Evolutionary conservation across 2,113 vertebrate species (phyloP).

Genomic region (Lampris incognitus): DNA sequence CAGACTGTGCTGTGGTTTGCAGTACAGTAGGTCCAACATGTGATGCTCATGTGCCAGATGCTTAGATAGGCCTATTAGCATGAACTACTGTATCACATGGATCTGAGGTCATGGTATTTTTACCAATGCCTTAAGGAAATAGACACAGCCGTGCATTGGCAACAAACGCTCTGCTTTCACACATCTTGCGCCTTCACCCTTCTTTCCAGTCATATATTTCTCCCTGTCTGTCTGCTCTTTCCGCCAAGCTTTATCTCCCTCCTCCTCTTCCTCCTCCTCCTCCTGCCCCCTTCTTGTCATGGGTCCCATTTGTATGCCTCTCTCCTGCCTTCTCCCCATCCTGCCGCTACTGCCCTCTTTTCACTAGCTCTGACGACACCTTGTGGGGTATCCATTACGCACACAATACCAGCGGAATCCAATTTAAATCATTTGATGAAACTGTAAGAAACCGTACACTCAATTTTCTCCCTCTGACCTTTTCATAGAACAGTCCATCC

Average conservation of each 20-base stretch:
- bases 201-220: conserved; percentile 4
- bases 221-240: neutral
- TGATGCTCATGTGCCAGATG: neutral
- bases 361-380: conserved; percentile 38
- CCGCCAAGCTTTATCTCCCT: neutral
- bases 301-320: conserved; percentile 9
- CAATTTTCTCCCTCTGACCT: conserved; percentile 65
- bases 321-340: neutral
- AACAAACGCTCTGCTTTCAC: neutral
- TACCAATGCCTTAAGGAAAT: conserved; percentile 2
- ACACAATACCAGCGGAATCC: conserved; percentile 28
- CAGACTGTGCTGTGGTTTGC: neutral
- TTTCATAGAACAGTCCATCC: conserved; percentile 54
- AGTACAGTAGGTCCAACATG: neutral
- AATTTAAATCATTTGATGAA: conserved; percentile 66
- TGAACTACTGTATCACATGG: neutral
- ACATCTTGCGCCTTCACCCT: neutral
- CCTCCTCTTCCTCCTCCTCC: neutral
- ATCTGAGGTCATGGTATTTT: neutral
- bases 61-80: neutral
- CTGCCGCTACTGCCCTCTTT: conserved; percentile 5
- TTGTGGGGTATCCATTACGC: conserved; percentile 44
- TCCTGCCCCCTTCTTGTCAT: neutral
- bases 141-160: neutral
- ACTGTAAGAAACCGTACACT: conserved; percentile 57